Percentiles rank a stretch among this genome's conserved stretches.
Evolutionary conservation across 1,140 invertebrate genomes (phyloP).

Genomic region (Trichonephila inaurata): DNA sequence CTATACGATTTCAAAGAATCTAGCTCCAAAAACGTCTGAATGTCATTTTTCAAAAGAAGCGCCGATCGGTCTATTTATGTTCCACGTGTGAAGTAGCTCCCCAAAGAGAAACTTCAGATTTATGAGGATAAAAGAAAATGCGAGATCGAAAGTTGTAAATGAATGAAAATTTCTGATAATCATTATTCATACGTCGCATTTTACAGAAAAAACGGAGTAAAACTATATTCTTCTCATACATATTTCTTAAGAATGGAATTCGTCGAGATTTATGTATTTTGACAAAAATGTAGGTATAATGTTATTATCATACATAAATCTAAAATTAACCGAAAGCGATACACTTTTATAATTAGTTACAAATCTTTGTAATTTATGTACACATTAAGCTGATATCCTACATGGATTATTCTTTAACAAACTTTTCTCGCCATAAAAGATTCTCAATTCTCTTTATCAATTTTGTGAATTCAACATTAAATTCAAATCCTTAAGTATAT

Average conservation of each 20-base stretch:
- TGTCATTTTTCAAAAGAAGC: not conserved
- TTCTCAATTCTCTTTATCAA: too few species aligned
- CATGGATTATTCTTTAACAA: too few species aligned
- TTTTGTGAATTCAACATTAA: too few species aligned
- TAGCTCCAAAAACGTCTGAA: not conserved
- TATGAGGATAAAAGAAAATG: not conserved
- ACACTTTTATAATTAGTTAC: too few species aligned
- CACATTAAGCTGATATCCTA: too few species aligned
- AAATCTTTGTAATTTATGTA: too few species aligned
- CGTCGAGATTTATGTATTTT: too few species aligned
- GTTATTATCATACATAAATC: too few species aligned
- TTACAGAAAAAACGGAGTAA: not conserved
- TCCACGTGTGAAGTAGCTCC: not conserved
- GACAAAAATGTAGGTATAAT: too few species aligned
- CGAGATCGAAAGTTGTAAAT: not conserved
- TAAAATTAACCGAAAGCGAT: too few species aligned
- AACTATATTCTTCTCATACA: not conserved
- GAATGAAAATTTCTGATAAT: not conserved
- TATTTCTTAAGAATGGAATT: not conserved
- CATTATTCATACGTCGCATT: not conserved
- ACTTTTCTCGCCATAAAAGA: too few species aligned
- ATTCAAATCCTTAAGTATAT: too few species aligned
- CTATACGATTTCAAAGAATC: conserved; percentile 21
- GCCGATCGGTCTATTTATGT: not conserved
- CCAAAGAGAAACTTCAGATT: not conserved